A percentile compares a stretch with the other conserved stretches of the same genome.
Conservation (phyloP, 2,113 vertebrate genomes). For the Ctenodactylus gundi region DNA sequence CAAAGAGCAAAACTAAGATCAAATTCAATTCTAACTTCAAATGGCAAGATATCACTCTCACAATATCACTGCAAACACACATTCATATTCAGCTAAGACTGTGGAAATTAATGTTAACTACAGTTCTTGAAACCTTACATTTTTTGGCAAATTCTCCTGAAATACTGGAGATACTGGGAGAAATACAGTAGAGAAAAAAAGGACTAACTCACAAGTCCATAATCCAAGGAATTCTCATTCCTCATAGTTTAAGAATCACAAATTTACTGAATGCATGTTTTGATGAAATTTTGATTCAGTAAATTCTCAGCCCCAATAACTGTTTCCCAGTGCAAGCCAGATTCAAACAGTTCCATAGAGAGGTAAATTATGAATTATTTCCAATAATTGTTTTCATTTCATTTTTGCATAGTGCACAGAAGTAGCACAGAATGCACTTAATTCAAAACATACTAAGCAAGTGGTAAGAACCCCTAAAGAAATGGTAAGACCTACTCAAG, state of each 20-base stretch:
- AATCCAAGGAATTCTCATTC: slow-evolving; percentile 21
- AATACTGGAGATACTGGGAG: not conserved
- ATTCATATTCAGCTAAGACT: slow-evolving; percentile 34
- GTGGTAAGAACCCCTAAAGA: no score
- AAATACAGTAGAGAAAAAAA: slow-evolving; percentile 19
- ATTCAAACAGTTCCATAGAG: slow-evolving; percentile 5
- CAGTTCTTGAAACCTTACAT: not conserved
- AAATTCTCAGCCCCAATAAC: slow-evolving; percentile 42
- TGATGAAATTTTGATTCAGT: slow-evolving; percentile 28
- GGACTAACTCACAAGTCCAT: slow-evolving; percentile 3
- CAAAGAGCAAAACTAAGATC: slow-evolving; percentile 39
- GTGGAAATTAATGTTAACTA: not conserved
- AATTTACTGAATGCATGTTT: slow-evolving; percentile 72
- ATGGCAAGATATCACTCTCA: not conserved
- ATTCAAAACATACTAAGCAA: slow-evolving; percentile 1
- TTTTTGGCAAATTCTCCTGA: slow-evolving; percentile 15
- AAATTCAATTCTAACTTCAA: slow-evolving; percentile 36
- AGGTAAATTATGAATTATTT: slow-evolving; percentile 51
- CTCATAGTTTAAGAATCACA: slow-evolving; percentile 66
- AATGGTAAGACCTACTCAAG: not conserved
- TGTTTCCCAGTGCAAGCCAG: slow-evolving; percentile 38
- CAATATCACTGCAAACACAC: not conserved
- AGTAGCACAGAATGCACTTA: not conserved
- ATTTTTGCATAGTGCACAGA: slow-evolving; percentile 30
- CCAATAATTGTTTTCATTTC: not conserved